phyloP scores from a whole-genome alignment of 2,113 vertebrate genomes.

The Mohoua ochrocephala region DNA sequence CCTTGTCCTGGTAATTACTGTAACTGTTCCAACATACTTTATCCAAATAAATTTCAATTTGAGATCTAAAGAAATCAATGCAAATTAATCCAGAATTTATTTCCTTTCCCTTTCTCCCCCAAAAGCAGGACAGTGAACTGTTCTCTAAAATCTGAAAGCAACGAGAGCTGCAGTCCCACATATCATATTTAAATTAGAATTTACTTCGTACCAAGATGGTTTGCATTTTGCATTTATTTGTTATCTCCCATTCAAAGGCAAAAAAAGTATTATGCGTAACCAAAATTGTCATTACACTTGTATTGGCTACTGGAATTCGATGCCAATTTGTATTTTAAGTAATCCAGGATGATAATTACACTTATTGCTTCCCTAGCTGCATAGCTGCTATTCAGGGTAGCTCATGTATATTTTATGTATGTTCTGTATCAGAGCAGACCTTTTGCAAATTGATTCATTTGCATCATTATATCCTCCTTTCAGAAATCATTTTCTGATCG shows the following conservation, averaged over 20 bases:
- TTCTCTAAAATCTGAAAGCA: neutral
- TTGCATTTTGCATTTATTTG: neutral
- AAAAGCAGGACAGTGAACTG: neutral
- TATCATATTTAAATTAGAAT: neutral
- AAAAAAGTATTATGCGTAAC: neutral
- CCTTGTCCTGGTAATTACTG: neutral
- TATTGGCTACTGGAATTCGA: neutral
- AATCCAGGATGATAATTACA: neutral
- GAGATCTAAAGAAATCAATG: neutral
- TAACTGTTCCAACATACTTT: neutral
- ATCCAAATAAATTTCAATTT: neutral
- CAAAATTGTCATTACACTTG: neutral
- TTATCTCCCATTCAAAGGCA: neutral
- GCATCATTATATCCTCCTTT: neutral
- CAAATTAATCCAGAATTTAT: neutral
- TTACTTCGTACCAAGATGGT: neutral
- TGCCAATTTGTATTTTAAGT: slow-evolving; percentile 6
- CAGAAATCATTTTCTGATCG: neutral
- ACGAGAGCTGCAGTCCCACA: neutral
- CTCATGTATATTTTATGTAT: neutral
- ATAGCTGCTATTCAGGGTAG: neutral
- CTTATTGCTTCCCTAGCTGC: neutral
- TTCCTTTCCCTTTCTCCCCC: neutral
- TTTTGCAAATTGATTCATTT: slow-evolving; percentile 46
- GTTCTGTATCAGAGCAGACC: neutral